Percentiles rank a stretch among this genome's conserved stretches.
Evolutionary conservation across 2,113 vertebrate species (phyloP).

Genomic region (Siniperca knerii): DNA sequence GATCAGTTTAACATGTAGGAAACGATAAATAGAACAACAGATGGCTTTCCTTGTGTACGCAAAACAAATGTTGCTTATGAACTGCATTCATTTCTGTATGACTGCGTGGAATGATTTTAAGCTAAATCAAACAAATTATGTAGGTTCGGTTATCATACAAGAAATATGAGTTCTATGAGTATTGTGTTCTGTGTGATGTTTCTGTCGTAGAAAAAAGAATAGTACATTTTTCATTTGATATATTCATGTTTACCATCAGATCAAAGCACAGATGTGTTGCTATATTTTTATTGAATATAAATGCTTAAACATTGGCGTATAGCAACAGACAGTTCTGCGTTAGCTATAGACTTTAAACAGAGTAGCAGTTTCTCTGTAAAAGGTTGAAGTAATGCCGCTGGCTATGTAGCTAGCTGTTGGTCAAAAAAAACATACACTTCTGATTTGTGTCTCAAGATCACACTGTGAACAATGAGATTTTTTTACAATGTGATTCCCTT

Average conservation of each 20-base stretch:
- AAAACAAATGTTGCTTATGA: slow-evolving; percentile 18
- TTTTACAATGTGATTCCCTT: slow-evolving; percentile 52
- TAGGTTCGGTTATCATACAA: neutral
- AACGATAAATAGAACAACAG: slow-evolving; percentile 34
- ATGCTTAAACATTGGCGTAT: neutral
- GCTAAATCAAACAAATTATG: neutral
- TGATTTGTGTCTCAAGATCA: slow-evolving; percentile 38
- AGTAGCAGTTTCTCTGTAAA: neutral
- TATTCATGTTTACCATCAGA: neutral
- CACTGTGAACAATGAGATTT: slow-evolving; percentile 65
- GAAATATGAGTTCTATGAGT: slow-evolving; percentile 2
- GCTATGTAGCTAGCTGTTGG: neutral
- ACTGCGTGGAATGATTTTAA: neutral
- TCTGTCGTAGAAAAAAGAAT: neutral
- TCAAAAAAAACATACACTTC: neutral
- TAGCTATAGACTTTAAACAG: neutral
- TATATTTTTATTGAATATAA: neutral
- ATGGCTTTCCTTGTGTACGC: slow-evolving; percentile 2
- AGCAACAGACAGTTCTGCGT: neutral
- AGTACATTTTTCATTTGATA: neutral
- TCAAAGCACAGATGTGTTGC: neutral
- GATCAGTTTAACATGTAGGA: slow-evolving; percentile 72
- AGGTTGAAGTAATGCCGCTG: slow-evolving; percentile 1
- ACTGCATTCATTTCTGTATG: slow-evolving; percentile 23
- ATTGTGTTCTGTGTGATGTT: slow-evolving; percentile 3